These are phyloP conservation scores for Drosophila guanche DNA, from an alignment of 1,140 invertebrate species.

Conservation along the genomic window DNA sequence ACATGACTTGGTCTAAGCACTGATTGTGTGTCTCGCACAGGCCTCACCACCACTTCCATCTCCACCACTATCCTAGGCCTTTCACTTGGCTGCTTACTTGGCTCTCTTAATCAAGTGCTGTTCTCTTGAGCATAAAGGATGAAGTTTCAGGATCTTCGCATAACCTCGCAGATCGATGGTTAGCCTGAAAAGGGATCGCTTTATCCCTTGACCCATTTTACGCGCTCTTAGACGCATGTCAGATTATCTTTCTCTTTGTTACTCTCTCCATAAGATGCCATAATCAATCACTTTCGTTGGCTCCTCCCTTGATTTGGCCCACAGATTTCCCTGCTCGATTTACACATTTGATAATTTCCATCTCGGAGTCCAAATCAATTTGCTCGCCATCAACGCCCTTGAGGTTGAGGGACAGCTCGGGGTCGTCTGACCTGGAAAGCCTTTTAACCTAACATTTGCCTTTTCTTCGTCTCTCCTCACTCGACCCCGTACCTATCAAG, in stretches of 20 bases:
- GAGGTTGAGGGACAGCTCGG: conserved; percentile 27
- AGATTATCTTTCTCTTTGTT: too few species aligned
- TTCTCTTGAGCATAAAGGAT: conserved; percentile 18
- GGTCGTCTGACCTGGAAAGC: conserved; percentile 64
- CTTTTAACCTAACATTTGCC: conserved; percentile 74
- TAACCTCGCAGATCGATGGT: too few species aligned
- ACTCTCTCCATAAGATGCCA: not conserved
- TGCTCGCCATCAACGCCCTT: conserved; percentile 33
- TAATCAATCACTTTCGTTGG: not conserved
- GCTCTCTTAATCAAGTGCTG: conserved; percentile 43
- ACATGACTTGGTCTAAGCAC: conserved; percentile 51
- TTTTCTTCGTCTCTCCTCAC: conserved; percentile 40
- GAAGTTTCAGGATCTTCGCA: too few species aligned
- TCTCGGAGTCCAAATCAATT: conserved; percentile 71
- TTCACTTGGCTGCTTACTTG: conserved; percentile 45
- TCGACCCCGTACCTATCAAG: not conserved
- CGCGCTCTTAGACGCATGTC: not conserved
- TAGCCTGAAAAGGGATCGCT: not conserved
- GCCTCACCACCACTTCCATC: not conserved
- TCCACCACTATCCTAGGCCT: conserved; percentile 19
- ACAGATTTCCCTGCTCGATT: conserved; percentile 33
- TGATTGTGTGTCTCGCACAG: conserved; percentile 23
- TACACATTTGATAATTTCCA: conserved; percentile 51
- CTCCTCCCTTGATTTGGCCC: not conserved
- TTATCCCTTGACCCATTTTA: not conserved